Base-by-base conservation (phyloP, 2,888 invertebrate genomes). In the Podabrus alpinus region DNA sequence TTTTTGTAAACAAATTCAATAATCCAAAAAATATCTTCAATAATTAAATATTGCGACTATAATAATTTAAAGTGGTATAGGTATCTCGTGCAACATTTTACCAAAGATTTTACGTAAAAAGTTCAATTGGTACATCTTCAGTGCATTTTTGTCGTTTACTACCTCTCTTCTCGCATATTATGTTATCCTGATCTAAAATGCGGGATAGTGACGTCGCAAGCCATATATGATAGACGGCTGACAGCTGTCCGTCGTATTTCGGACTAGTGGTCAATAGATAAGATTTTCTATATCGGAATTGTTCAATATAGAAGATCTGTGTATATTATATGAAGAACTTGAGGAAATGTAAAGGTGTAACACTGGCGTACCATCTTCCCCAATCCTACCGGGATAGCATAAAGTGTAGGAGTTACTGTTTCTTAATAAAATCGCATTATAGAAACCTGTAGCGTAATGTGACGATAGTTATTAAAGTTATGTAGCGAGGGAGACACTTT, bases 141-240 rank as follows among this genome's bases (percentile, higher is more conserved):
- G 64, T 71, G 69, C 71, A 72, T 78, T 70, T 76, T 76, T 76
- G 74, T 78, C 72, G 76, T 72, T 68, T 67, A 70, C 45, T 68
- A 9, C 13, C 17, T 13, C 15, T 16, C 83, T 82, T 68, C 79
- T 71, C n/a, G 15, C 11, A 5, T 11, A 72, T 84, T 77, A 82
- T 87, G 84, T 25, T 77, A 45, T 82, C 87, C 86, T 82, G 81
- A 69, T 85, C 74, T 69, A 77, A 83, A 86, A 81, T 84, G 86
- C 85, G 84, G 84, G 83, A 83, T 84, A 83, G 86, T 87, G 87
- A 87, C 87, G 87, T 87, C 85, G 86, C 83, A 84, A 81, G 86
- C 84, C 86, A 86, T 80, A 84, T 83, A 87, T 87, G 87, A 87
- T 87, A 86, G 86, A 87, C 87, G 86, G 87, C 86, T 87, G 87